Conservation (phyloP, 2,888 invertebrate species). For the Hypomecis atomaria region DNA sequence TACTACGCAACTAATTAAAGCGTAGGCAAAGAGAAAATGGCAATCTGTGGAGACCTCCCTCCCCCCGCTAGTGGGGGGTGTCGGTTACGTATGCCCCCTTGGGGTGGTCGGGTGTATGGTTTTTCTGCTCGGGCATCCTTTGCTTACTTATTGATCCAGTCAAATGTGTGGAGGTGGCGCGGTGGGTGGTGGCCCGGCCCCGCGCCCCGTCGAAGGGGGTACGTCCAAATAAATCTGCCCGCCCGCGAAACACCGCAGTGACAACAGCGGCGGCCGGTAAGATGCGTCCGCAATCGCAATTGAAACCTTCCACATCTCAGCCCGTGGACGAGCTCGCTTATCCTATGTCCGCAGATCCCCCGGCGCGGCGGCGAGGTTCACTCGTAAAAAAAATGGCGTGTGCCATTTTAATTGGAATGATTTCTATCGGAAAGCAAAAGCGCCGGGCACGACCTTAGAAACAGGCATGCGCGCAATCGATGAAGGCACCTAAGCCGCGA, state of each 20-base stretch:
- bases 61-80: constrained; percentile 83
- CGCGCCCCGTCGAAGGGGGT: constrained; percentile 74
- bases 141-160: constrained; percentile 86
- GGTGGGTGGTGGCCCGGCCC: constrained; percentile 80
- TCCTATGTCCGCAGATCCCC: constrained; percentile 31
- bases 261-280: constrained; percentile 82
- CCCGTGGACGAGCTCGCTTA: constrained; percentile 37
- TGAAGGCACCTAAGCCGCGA: constrained; percentile 71
- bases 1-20: constrained; percentile 85
- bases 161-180: constrained; percentile 85
- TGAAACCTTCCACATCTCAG: constrained; percentile 62
- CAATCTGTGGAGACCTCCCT: constrained; percentile 83
- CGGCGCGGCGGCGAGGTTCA: constrained; percentile 22
- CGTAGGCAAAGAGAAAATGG: constrained; percentile 85
- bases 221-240: constrained; percentile 86
- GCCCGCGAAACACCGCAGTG: constrained; percentile 85
- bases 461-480: constrained; percentile 79
- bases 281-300: constrained; percentile 82
- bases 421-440: constrained; percentile 68
- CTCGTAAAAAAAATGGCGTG: constrained; percentile 51
- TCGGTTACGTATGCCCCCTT: constrained; percentile 85
- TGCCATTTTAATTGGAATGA: constrained; percentile 74
- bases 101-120: constrained; percentile 85
- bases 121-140: constrained; percentile 86
- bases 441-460: constrained; percentile 74